Evolutionary conservation across 2,113 vertebrate species (phyloP).

Genomic region (Serilophus lunatus): DNA sequence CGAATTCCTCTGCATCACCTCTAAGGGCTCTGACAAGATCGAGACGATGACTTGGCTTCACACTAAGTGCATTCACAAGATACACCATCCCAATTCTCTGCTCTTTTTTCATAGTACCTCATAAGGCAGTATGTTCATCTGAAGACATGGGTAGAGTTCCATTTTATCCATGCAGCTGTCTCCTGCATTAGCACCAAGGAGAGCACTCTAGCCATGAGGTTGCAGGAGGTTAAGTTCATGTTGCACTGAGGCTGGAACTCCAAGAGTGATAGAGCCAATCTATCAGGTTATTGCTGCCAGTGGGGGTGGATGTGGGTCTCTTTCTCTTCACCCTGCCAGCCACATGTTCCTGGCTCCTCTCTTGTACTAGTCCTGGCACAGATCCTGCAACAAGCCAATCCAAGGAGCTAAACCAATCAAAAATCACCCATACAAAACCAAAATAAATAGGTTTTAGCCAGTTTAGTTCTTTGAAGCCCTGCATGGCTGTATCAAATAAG

Average conservation of each 20-base stretch:
- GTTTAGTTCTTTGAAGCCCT: not conserved
- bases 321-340: not conserved
- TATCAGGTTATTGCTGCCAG: not conserved
- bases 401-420: not conserved
- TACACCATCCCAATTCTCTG: not conserved
- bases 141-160: not conserved
- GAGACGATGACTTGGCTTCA: fast-evolving
- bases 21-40: not conserved
- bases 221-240: not conserved
- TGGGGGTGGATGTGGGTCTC: not conserved
- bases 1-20: not conserved
- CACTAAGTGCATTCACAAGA: not conserved
- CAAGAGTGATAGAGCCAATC: not conserved
- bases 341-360: not conserved
- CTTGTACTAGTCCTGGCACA: not conserved
- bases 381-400: not conserved
- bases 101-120: not conserved
- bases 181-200: not conserved
- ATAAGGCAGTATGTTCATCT: not conserved
- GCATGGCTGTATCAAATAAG: not conserved
- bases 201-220: not conserved
- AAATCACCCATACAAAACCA: not conserved
- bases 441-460: not conserved
- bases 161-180: not conserved
- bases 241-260: not conserved